Evolutionary conservation across 2,113 vertebrate species (phyloP), one percentile per base, ranked within the genome.

Genomic region (Cyprinodon brontotheroides): DNA sequence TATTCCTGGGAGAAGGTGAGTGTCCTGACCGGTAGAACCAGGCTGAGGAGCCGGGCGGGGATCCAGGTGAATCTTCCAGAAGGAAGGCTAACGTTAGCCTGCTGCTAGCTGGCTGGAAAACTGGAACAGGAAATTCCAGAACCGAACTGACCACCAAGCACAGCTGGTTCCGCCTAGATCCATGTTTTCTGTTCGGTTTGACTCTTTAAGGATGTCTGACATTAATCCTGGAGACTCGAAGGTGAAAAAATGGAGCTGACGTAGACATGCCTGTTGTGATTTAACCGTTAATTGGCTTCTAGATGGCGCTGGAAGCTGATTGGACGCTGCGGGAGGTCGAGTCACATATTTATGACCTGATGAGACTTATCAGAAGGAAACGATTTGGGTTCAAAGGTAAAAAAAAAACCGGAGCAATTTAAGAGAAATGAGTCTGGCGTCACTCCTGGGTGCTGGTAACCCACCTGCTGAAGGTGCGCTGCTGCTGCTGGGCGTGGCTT

Each of bases 71-170:
- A 61, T 61, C 50, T 86, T 81, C 72, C 80, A n/a, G 78, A 6
- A 68, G 67, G 50, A 36, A 15, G 22, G 77, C 41, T 89, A 92
- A 83, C 89, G 47, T 86, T 75, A 89, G 85, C 85, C 9, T 5
- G 73, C 59, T 43, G 86, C 81, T 85, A 82, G 43, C 76, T 67
- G n/a, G 11, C 43, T 64, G 70, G 68, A 68, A 84, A 61, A 65
- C 64, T 74, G 73, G 77, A 86, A 64, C 89, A 89, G 89, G 85
- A 91, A 92, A 90, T 82, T 2, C 79, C 85, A 61, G 14, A 65
- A 47, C 17, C 59, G 39, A 64, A 11, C 66, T 53, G 22, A 12
- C 60, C 20, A 60, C 20, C 50, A n/a, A 57, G 17, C 50, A 9
- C 7, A 14, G 10, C 50, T 6, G 50, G 6, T 53, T 20, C 50